phyloP scores from a whole-genome alignment of 2,888 invertebrate species.

The Celastrina argiolus region DNA sequence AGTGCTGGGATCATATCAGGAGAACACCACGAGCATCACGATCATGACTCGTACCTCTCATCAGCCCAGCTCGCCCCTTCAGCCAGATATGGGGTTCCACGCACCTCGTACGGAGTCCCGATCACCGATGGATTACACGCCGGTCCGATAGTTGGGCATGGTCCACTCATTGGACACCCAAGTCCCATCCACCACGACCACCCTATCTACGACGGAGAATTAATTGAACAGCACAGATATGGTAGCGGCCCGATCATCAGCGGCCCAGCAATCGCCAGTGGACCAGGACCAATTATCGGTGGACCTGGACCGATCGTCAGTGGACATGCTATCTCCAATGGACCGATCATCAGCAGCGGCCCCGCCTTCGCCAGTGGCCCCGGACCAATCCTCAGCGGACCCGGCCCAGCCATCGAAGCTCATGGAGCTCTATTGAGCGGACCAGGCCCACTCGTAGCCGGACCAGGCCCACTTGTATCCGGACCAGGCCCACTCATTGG shows the following conservation, averaged over 20 bases:
- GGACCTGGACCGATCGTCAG: constrained; percentile 25
- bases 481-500: constrained; percentile 20
- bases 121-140: not conserved
- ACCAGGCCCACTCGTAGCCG: not conserved
- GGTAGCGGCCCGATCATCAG: constrained; percentile 28
- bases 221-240: constrained; percentile 13
- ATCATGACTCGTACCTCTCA: constrained; percentile 54
- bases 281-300: constrained; percentile 3
- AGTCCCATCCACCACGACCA: not conserved
- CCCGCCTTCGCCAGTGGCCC: constrained; percentile 17
- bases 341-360: constrained; percentile 29
- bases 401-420: constrained; percentile 22
- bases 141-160: not conserved
- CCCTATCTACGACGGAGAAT: not conserved
- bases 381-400: constrained; percentile 22
- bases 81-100: constrained; percentile 59
- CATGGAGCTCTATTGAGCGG: not conserved
- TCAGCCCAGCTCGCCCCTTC: constrained; percentile 60
- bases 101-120: constrained; percentile 48
- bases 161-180: not conserved
- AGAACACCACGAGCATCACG: constrained; percentile 35
- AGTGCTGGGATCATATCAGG: constrained; percentile 53
- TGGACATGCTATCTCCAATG: constrained; percentile 30
- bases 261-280: constrained; percentile 19
- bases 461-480: not conserved